Base-by-base conservation (phyloP, 2,113 vertebrate genomes). In the Clarias macrocephalus region DNA sequence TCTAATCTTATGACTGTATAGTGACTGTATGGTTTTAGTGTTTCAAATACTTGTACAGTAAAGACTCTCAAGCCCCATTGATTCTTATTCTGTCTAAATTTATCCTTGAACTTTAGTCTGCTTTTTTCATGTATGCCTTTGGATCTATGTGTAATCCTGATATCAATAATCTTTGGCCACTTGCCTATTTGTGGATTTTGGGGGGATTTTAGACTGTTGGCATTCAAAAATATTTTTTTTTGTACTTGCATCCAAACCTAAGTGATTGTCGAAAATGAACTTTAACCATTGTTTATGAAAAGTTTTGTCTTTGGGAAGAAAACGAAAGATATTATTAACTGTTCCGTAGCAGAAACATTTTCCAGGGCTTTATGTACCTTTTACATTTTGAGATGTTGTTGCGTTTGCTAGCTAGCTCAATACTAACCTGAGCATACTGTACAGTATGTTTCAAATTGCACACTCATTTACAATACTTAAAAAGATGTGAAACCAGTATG, bases 111-210 rank as follows among this genome's bases (percentile, higher is more conserved):
- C 52, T 28, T 30, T 28, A n/a, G 48, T n/a, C 48, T n/a, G 48
- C 23, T 54, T n/a, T 75, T 75, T 70, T 68, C 28, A 2, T 76
- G 52, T 9, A 79, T 79, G 76, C 75, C 75, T 79, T 56, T 33
- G 52, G 75, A 56, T 79, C 15, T 1, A 28, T 30, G 15, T 59
- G 3, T 80, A 80, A 57, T 16, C 76, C 54, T 18, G 15, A 80
- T 80, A 59, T 80, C n/a, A 57, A 59, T 80, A 48, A 80, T 80
- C 3, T 80, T 57, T 79, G 73, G 73, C 42, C 42, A 57, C n/a
- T 56, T 79, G 52, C 76, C 76, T 54, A 52, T 54, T 79, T 33
- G 18, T 79, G 2, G 52, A 28, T 57, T 79, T 56, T 28, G 28
- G 7, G 48, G 48, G 48, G 15, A 56, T n/a, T 79, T 79, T 56